Base-by-base conservation (phyloP, 2,113 vertebrate genomes). In the Miniopterus natalensis region DNA sequence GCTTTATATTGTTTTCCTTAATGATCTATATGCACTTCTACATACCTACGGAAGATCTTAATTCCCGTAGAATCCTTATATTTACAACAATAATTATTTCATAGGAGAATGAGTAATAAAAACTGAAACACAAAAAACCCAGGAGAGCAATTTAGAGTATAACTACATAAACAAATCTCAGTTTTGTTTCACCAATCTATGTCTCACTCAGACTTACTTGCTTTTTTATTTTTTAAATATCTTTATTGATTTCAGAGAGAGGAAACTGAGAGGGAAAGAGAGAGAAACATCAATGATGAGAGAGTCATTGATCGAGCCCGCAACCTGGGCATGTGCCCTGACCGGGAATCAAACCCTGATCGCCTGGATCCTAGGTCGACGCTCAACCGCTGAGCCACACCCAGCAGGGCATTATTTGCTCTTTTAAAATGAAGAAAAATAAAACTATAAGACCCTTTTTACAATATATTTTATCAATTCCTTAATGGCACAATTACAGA, bases 51-150 rank as follows among this genome's bases (percentile, higher is more conserved):
- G 84, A 53, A 81, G 20, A 81, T 25, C 23, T 93, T 53, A 53
- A 29, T 47, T 78, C 12, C 23, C 66, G 27, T 51, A 8, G 45
- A 95, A 78, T 66, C 4, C 13, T 74, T 45, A 27, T 36, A 71
- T 36, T 57, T 77, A 91, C 2, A 63, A 85, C 84, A 68, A 71
- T 25, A 84, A 51, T 49, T 75, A 80, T 61, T 78, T 92, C 14
- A 89, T 31, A 77, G 45, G 21, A 89, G 80, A 86, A 92, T 70
- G 1, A 84, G 14, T n/a, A 42, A 47, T 31, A 68, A 94, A 96
- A 91, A 29, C 29, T 42, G 59, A 90, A 91, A 45, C 27, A 89
- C 49, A 10, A 61, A 80, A 93, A n/a, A 94, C 13, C 36, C 81
- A 90, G 42, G n/a, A 86, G 59, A 65, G 53, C 14, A 94, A 89